phyloP scores from a whole-genome alignment of 53 echinoderm and acorn worm genomes.

The Antedon mediterranea region DNA sequence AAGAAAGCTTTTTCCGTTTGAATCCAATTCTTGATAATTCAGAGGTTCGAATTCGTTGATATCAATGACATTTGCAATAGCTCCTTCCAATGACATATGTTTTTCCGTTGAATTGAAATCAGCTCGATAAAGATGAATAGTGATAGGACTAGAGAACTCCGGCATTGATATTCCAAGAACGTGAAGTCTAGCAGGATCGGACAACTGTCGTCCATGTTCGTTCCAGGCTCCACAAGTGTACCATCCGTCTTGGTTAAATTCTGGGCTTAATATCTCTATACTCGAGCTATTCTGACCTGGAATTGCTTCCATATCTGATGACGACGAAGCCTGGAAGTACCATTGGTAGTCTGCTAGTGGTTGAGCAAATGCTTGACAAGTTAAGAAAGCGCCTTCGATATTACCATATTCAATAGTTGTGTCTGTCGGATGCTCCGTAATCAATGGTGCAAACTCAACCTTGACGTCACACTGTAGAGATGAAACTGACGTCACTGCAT shows the following conservation, averaged over 20 bases:
- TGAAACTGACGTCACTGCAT: background rate
- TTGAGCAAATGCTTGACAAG: background rate
- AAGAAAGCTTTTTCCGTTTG: background rate
- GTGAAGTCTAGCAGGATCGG: background rate
- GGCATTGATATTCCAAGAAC: background rate
- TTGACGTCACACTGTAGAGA: background rate
- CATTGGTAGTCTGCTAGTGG: background rate
- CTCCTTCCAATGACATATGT: background rate
- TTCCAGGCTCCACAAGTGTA: background rate
- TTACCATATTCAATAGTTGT: background rate
- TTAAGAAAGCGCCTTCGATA: background rate
- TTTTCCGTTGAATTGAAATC: background rate
- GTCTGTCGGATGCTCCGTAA: background rate
- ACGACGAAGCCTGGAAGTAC: background rate
- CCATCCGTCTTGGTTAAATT: background rate
- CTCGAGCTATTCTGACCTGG: background rate
- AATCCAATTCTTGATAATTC: background rate
- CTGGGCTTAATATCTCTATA: background rate
- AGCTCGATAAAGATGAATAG: background rate
- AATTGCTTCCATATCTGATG: background rate
- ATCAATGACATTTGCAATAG: background rate
- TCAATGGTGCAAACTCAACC: background rate
- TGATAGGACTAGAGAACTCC: background rate
- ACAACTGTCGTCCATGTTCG: background rate
- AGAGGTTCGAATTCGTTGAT: background rate